A percentile compares a stretch with the other conserved stretches of the same genome.
phyloP scores from a whole-genome alignment of 1,140 invertebrate genomes.

The Ganaspis sp. region DNA sequence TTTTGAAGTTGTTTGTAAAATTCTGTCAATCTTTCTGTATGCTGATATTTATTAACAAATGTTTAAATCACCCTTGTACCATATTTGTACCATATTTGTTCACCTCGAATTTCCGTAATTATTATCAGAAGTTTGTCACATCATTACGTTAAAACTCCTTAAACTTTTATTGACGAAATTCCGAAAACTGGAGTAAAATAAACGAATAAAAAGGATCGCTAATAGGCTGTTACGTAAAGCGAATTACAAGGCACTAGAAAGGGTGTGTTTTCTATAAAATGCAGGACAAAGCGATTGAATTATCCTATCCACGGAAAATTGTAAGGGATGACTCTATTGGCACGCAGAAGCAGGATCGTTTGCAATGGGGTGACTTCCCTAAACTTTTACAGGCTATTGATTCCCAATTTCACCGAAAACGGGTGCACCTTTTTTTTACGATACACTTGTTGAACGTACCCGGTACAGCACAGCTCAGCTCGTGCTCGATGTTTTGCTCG shows the following conservation, averaged over 20 bases:
- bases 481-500: slow-evolving; percentile 55
- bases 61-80: too few species aligned
- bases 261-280: slow-evolving; percentile 10
- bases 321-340: slow-evolving; percentile 9
- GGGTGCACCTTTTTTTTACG: slow-evolving; percentile 67
- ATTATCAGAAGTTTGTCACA: too few species aligned
- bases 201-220: not conserved
- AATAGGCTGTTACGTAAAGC: not conserved
- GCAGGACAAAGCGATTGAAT: slow-evolving; percentile 25
- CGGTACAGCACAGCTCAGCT: slow-evolving; percentile 47
- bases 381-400: slow-evolving; percentile 70
- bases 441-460: slow-evolving; percentile 75
- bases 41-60: too few species aligned
- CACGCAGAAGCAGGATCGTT: slow-evolving; percentile 1
- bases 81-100: too few species aligned
- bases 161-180: too few species aligned
- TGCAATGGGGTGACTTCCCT: not conserved
- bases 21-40: too few species aligned
- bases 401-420: slow-evolving; percentile 74
- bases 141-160: too few species aligned
- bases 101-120: too few species aligned
- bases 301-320: slow-evolving; percentile 7
- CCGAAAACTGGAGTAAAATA: too few species aligned
- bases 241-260: not conserved
- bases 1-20: too few species aligned